Conservation (phyloP, 2,888 invertebrate genomes). For the Melieria crassipennis region DNA sequence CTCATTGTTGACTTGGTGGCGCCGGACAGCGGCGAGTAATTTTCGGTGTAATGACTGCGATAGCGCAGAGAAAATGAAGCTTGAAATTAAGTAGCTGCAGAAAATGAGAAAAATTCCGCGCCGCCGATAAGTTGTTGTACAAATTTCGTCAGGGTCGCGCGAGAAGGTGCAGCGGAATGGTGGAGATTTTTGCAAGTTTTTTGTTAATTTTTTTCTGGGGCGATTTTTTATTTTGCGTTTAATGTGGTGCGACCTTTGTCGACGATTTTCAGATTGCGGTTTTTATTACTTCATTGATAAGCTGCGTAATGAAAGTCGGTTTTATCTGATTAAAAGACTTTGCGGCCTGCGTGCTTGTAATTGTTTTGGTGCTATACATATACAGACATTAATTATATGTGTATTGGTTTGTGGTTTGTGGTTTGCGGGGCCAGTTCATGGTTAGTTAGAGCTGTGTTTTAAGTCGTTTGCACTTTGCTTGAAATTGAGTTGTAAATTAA, state of each 20-base stretch:
- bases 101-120: not conserved
- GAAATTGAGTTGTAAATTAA: not conserved
- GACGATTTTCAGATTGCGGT: conserved; percentile 7
- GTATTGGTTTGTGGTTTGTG: too few relatives aligned
- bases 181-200: not conserved
- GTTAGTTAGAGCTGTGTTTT: too few relatives aligned
- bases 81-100: conserved; percentile 4
- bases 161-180: not conserved
- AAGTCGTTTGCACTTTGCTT: too few relatives aligned
- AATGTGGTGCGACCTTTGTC: too few relatives aligned
- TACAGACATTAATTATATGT: too few relatives aligned
- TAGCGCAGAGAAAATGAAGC: not conserved
- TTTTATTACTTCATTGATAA: conserved; percentile 33
- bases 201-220: too few relatives aligned
- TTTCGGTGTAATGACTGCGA: not conserved
- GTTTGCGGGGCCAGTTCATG: too few relatives aligned
- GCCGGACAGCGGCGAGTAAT: not conserved
- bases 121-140: not conserved
- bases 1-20: not conserved
- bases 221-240: too few relatives aligned
- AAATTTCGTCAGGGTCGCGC: not conserved
- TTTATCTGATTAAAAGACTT: conserved; percentile 26
- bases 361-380: too few relatives aligned
- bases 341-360: too few relatives aligned
- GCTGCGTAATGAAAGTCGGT: conserved; percentile 31